These are phyloP conservation scores for Clarias platycephalus DNA, from an alignment of 2,797 vertebrate genomes.

Conservation along the genomic window DNA sequence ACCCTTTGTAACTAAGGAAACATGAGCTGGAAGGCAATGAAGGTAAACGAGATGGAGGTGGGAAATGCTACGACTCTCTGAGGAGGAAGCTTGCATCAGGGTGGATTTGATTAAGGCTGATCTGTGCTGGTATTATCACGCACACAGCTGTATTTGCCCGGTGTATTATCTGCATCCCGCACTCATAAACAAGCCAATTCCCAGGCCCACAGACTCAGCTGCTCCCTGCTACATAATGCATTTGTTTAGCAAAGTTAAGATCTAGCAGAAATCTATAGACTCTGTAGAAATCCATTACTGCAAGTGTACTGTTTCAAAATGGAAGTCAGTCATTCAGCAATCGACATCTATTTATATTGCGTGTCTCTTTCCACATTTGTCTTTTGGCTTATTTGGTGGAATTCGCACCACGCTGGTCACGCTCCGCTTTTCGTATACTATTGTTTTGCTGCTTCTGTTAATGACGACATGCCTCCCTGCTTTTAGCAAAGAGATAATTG, in stretches of 20 bases:
- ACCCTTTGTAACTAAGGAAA: conserved; percentile 55
- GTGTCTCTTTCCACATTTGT: conserved; percentile 5
- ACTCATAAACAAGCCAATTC: conserved; percentile 62
- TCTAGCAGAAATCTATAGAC: conserved; percentile 21
- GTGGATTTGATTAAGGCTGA: conserved; percentile 42
- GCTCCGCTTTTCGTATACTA: not conserved
- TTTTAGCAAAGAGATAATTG: conserved; percentile 26
- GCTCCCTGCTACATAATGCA: conserved; percentile 48
- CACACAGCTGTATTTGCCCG: conserved; percentile 53
- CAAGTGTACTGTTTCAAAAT: conserved; percentile 17
- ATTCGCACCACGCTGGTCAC: not conserved
- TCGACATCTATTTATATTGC: conserved; percentile 24
- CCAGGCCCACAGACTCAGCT: conserved; percentile 47
- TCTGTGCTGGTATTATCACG: conserved; percentile 35
- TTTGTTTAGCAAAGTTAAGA: conserved; percentile 42
- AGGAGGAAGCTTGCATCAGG: conserved; percentile 21
- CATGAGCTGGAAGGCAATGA: not conserved
- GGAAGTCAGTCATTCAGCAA: conserved; percentile 18
- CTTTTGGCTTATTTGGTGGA: conserved; percentile 4
- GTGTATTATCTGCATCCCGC: conserved; percentile 51
- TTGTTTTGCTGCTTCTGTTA: conserved; percentile 32
- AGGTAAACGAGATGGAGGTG: not conserved
- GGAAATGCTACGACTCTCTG: conserved; percentile 13
- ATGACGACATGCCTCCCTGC: conserved; percentile 21
- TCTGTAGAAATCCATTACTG: conserved; percentile 36